These are phyloP conservation scores for Drosophila pseudoobscura DNA, from an alignment of 1,140 invertebrate genomes.

Conservation along the genomic window DNA sequence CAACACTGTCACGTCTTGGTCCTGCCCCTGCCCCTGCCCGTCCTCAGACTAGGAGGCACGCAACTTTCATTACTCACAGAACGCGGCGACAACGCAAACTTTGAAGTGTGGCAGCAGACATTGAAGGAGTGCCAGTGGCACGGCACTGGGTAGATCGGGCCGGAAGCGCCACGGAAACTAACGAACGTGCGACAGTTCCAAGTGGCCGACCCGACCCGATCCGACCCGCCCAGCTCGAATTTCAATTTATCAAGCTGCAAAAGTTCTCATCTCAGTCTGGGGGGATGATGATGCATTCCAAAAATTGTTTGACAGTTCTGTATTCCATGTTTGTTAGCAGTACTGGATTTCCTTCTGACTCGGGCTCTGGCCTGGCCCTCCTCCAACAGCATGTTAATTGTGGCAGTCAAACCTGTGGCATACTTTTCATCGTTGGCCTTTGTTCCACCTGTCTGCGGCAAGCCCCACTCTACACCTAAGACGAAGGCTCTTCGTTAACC, in stretches of 20 bases:
- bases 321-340: neutral
- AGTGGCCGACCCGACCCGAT: neutral
- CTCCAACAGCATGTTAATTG: constrained; percentile 38
- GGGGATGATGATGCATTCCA: neutral
- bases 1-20: constrained; percentile 38
- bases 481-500: constrained; percentile 33
- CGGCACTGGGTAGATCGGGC: constrained; percentile 25
- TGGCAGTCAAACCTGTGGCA: neutral
- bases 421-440: neutral
- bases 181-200: constrained; percentile 40
- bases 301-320: constrained; percentile 19
- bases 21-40: neutral
- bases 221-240: constrained; percentile 11
- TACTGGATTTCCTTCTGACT: neutral
- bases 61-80: constrained; percentile 58
- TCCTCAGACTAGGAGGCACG: constrained; percentile 21
- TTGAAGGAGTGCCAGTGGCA: constrained; percentile 13
- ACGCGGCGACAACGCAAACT: constrained; percentile 67
- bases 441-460: constrained; percentile 1
- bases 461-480: too few species aligned
- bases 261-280: constrained; percentile 7
- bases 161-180: constrained; percentile 8
- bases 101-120: constrained; percentile 56
- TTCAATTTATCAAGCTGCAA: constrained; percentile 47
- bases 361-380: neutral